A percentile compares a stretch with the other conserved stretches of the same genome.
Evolutionary conservation across 2,888 invertebrate species (phyloP).

Genomic region (Cephonodes hylas): DNA sequence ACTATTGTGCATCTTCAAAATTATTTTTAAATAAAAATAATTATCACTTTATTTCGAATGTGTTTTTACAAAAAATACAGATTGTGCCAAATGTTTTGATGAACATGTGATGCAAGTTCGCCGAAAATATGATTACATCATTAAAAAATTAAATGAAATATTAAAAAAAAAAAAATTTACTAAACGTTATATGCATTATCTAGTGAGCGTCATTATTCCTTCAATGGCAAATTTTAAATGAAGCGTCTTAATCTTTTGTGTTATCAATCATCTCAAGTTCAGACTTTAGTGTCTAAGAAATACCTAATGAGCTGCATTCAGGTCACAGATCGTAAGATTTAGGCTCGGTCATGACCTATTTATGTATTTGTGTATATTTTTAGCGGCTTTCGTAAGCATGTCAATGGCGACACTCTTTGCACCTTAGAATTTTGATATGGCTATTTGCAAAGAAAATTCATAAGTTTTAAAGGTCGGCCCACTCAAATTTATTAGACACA

Average conservation of each 20-base stretch:
- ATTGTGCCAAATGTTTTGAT: too few relatives aligned
- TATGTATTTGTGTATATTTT: background rate
- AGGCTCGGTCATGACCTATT: background rate
- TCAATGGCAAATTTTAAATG: background rate
- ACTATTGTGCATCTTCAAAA: too few relatives aligned
- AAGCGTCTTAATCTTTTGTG: background rate
- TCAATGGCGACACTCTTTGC: background rate
- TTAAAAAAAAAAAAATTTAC: too few relatives aligned
- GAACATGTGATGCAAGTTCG: too few relatives aligned
- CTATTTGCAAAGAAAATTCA: slow-evolving; percentile 2
- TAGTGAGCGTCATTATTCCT: background rate
- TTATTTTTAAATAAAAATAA: too few relatives aligned
- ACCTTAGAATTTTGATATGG: background rate
- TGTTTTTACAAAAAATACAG: too few relatives aligned
- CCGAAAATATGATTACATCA: too few relatives aligned
- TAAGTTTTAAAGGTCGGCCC: background rate
- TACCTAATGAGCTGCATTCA: background rate
- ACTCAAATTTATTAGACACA: background rate
- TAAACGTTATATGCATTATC: too few relatives aligned
- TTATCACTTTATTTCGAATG: too few relatives aligned
- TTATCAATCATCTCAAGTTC: background rate
- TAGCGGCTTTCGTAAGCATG: background rate
- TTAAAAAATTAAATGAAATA: too few relatives aligned
- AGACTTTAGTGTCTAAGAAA: background rate
- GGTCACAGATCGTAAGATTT: background rate